Percentiles rank a stretch among this genome's conserved stretches.
Conservation (phyloP, 2,113 vertebrate genomes). For the Edolisoma coerulescens region DNA sequence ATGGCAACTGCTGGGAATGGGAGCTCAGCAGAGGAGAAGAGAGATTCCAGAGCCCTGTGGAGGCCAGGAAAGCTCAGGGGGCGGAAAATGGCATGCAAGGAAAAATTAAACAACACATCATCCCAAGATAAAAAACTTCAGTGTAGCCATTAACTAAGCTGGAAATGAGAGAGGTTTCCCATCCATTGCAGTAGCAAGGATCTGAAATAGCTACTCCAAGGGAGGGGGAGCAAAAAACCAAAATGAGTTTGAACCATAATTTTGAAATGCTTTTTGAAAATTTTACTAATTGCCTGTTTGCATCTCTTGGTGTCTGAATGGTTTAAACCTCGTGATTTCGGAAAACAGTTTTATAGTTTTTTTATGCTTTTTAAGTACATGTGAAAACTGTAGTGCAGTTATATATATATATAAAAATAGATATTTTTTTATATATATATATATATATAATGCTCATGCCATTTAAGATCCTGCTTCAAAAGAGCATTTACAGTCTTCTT, state of each 20-base stretch:
- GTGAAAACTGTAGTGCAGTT: neutral
- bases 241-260: neutral
- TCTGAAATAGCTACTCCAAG: neutral
- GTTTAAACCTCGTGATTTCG: neutral
- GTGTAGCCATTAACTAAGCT: neutral
- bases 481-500: neutral
- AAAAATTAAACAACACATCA: neutral
- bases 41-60: neutral
- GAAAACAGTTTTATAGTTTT: neutral
- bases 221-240: neutral
- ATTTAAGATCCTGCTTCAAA: neutral
- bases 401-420: too few relatives aligned
- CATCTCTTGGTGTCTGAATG: neutral
- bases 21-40: neutral
- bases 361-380: neutral
- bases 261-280: neutral
- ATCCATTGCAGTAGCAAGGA: neutral
- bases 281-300: neutral
- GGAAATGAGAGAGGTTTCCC: neutral
- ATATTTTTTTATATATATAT: neutral
- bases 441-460: neutral
- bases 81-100: neutral
- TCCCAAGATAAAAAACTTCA: neutral
- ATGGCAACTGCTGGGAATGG: neutral
- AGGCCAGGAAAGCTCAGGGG: neutral